Percentiles rank a stretch among this genome's conserved stretches.
phyloP scores from a whole-genome alignment of 2,113 vertebrate genomes.

The Prolemur simus region DNA sequence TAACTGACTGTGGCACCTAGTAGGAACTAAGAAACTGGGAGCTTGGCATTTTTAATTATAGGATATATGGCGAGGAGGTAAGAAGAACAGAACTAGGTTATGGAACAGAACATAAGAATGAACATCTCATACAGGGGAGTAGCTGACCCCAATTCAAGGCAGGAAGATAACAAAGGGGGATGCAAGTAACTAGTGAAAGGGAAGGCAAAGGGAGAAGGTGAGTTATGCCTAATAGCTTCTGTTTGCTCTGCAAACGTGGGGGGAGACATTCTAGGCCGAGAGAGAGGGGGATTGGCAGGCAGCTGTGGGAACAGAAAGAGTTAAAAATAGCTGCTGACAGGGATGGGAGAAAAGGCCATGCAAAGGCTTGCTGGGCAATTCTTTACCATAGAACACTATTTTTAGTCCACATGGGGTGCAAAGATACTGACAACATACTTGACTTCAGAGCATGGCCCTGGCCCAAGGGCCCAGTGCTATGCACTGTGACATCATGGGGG shows the following conservation, averaged over 20 bases:
- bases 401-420: neutral
- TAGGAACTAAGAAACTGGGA: neutral
- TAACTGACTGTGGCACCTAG: neutral
- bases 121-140: neutral
- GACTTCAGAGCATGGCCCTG: neutral
- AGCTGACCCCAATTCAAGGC: neutral
- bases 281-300: neutral
- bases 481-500: neutral
- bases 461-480: neutral
- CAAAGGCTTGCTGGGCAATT: neutral
- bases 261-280: neutral
- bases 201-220: neutral
- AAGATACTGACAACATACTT: neutral
- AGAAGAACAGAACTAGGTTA: neutral
- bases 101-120: neutral
- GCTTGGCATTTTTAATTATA: neutral
- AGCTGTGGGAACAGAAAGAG: neutral
- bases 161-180: neutral
- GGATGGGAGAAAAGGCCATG: neutral
- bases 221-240: neutral
- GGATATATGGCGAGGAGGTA: neutral
- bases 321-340: neutral
- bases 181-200: neutral
- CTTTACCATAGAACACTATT: neutral
- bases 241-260: neutral